Evolutionary conservation across 2,888 invertebrate genomes (phyloP), one percentile per base, ranked within the genome.

Genomic region (Andrena minutula): DNA sequence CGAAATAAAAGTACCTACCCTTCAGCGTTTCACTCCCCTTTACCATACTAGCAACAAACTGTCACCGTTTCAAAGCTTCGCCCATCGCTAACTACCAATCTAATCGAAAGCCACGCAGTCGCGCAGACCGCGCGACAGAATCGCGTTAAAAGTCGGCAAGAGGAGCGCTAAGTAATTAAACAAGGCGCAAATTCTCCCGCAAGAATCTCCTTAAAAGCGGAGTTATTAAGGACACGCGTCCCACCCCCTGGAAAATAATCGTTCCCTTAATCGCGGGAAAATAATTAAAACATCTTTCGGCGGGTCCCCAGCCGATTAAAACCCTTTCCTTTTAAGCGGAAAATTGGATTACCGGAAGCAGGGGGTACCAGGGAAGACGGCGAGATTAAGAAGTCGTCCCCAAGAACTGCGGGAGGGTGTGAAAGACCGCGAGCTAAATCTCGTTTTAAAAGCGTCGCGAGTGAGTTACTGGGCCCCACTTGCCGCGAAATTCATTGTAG

Each of bases 331-430:
- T 78, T 78, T 68, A 63, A 78, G 78, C 41, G 61, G 74, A 63
- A 74, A 78, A 78, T 74, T 78, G 74, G 74, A 74, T 78, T 68
- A 78, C 63, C 61, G 58, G 61, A 49, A 61, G 61, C 51, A 32
- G n/a, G n/a, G 61, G 26, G 47, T 77, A 74, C 63, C 47, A 47
- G n/a, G 61, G 30, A 53, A 61, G 66, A 74, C 74, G 78, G 68
- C 63, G 66, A 68, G 78, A 78, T 78, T 78, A 78, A 74, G 68
- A 78, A 78, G 66, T 78, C 61, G 61, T 51, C 12, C 26, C n/a
- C 28, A 32, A 41, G 23, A n/a, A 58, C 12, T 28, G 16, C 58
- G 51, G 53, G 23, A 61, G 58, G 58, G 49, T 16, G 47, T 26
- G 77, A 53, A 35, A 66, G 53, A 53, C 74, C 23, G 41, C 68